Evolutionary conservation across 30 jellyfish, hydroid and myxozoan genomes (phyloP).

Genomic region (Cassiopea andromeda): DNA sequence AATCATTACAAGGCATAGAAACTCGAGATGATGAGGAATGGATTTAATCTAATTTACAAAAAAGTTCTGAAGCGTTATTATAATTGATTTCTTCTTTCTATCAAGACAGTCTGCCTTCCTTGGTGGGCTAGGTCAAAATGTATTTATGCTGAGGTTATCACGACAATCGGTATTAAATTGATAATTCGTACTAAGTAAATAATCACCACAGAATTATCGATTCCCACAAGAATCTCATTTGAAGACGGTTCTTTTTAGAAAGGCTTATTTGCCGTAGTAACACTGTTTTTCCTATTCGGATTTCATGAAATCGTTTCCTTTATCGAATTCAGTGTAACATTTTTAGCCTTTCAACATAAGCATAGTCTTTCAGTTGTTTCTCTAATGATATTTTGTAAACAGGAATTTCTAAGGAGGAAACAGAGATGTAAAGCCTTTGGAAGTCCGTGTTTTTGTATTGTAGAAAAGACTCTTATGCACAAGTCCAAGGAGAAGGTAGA

Average conservation of each 20-base stretch:
- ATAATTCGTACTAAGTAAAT: not conserved
- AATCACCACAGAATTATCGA: not conserved
- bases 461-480: too few species aligned
- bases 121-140: not conserved
- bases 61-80: not conserved
- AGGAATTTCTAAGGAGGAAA: too few species aligned
- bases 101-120: not conserved
- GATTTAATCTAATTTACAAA: not conserved
- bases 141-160: not conserved
- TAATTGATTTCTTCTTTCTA: not conserved
- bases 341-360: too few species aligned
- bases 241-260: not conserved
- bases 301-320: not conserved
- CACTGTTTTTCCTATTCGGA: not conserved
- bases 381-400: too few species aligned
- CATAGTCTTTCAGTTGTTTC: too few species aligned
- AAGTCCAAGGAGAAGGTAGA: too few species aligned
- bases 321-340: not conserved
- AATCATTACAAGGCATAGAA: not conserved
- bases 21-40: not conserved
- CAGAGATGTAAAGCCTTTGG: too few species aligned
- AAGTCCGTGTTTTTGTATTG: too few species aligned
- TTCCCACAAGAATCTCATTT: not conserved
- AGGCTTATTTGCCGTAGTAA: not conserved
- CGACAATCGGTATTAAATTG: not conserved